These are phyloP conservation scores for Meganola albula DNA, from an alignment of 2,888 invertebrate genomes.

Conservation along the genomic window DNA sequence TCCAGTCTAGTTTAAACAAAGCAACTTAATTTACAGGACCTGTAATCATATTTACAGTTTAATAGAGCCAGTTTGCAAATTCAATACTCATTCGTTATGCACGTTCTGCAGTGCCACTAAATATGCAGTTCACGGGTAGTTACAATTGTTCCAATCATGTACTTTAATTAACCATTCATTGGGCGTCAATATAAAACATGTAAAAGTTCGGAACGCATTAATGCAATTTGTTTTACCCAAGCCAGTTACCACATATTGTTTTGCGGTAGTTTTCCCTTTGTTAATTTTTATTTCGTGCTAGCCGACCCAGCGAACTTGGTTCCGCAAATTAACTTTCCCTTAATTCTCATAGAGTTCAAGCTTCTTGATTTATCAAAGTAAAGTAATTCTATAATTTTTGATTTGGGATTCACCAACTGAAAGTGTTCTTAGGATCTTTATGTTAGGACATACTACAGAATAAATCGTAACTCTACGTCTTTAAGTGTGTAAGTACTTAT, in stretches of 20 bases:
- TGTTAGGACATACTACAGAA: too few species aligned
- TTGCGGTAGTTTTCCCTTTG: constrained; percentile 1
- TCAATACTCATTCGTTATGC: constrained; percentile 1
- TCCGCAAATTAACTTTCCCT: not conserved
- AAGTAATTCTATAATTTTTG: too few species aligned
- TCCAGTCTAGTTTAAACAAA: too few species aligned
- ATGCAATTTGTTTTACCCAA: constrained; percentile 8
- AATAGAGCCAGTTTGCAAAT: constrained; percentile 1
- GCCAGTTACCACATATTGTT: constrained; percentile 6
- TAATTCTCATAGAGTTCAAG: too few species aligned
- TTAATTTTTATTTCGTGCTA: not conserved
- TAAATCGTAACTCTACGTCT: too few species aligned
- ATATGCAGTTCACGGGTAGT: not conserved
- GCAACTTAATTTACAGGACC: not conserved
- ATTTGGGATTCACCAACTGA: too few species aligned
- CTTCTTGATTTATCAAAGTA: too few species aligned
- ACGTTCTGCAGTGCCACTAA: not conserved
- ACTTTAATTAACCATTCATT: constrained; percentile 9
- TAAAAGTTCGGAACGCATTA: constrained; percentile 13
- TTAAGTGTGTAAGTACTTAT: not conserved
- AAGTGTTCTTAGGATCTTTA: too few species aligned
- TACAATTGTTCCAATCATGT: constrained; percentile 4
- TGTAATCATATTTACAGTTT: constrained; percentile 1
- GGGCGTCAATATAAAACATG: constrained; percentile 7
- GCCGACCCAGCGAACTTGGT: too few species aligned